Conservation (phyloP, 92 coral and sea anemone species). For the Bergia puertoricense region DNA sequence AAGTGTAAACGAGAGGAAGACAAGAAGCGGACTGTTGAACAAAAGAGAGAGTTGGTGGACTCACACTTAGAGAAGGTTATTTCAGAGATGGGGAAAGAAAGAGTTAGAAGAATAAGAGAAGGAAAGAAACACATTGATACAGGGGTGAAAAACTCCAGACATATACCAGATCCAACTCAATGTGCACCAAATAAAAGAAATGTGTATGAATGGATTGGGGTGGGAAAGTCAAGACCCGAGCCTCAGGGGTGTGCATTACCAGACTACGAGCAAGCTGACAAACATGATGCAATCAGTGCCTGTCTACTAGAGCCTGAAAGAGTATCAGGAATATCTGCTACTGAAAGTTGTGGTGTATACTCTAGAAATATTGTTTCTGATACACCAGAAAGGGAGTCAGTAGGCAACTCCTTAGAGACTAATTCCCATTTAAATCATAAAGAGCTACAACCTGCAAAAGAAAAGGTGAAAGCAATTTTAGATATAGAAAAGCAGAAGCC, state of each 20-base stretch:
- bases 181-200: slow-evolving; percentile 30
- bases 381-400: background rate
- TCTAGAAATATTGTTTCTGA: background rate
- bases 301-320: background rate
- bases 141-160: slow-evolving; percentile 59
- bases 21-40: slow-evolving; percentile 60
- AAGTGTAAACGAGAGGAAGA: slow-evolving; percentile 70
- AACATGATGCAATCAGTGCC: background rate
- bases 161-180: slow-evolving; percentile 31
- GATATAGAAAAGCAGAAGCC: slow-evolving; percentile 68
- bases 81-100: slow-evolving; percentile 75
- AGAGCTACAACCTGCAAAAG: slow-evolving; percentile 72
- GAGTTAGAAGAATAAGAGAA: slow-evolving; percentile 72
- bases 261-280: slow-evolving; percentile 49
- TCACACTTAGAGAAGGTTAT: slow-evolving; percentile 75
- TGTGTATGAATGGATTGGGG: slow-evolving; percentile 57
- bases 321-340: no score
- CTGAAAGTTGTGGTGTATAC: background rate
- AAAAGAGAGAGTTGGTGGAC: slow-evolving; percentile 76
- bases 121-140: slow-evolving; percentile 78
- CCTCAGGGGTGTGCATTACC: slow-evolving; percentile 85
- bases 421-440: slow-evolving; percentile 36
- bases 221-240: slow-evolving; percentile 69
- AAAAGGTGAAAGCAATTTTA: slow-evolving; percentile 67
- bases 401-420: background rate